Conservation (phyloP, 2,797 vertebrate species). For the Channallabes apus region DNA sequence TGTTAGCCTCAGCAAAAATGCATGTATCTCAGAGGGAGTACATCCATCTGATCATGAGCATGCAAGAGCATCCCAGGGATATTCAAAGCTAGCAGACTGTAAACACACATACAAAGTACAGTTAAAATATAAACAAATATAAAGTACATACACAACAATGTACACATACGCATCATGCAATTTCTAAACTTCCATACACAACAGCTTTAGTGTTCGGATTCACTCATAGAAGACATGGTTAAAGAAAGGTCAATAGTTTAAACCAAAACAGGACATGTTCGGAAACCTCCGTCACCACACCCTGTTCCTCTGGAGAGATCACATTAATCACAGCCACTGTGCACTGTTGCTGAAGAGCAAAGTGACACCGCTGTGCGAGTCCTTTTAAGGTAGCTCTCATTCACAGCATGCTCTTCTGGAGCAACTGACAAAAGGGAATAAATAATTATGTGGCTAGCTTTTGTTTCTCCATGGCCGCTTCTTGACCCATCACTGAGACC, state of each 20-base stretch:
- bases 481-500: neutral
- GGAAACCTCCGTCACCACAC: conserved; percentile 5
- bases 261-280: neutral
- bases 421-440: neutral
- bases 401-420: conserved; percentile 14
- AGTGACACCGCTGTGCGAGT: conserved; percentile 34
- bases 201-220: neutral
- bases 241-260: conserved; percentile 7
- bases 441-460: neutral
- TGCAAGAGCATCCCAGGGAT: neutral
- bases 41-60: conserved; percentile 30
- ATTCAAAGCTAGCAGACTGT: neutral
- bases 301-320: conserved; percentile 25
- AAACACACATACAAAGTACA: neutral
- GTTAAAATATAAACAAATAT: neutral
- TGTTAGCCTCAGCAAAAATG: conserved; percentile 52
- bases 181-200: neutral
- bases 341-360: conserved; percentile 12
- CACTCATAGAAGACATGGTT: neutral
- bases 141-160: neutral
- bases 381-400: conserved; percentile 34
- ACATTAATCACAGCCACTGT: conserved; percentile 40
- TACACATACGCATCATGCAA: neutral
- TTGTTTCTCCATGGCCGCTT: neutral
- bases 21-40: conserved; percentile 28